Percentiles rank a stretch among this genome's conserved stretches.
phyloP scores from a whole-genome alignment of 2,113 vertebrate species.

The Melanerpes formicivorus region DNA sequence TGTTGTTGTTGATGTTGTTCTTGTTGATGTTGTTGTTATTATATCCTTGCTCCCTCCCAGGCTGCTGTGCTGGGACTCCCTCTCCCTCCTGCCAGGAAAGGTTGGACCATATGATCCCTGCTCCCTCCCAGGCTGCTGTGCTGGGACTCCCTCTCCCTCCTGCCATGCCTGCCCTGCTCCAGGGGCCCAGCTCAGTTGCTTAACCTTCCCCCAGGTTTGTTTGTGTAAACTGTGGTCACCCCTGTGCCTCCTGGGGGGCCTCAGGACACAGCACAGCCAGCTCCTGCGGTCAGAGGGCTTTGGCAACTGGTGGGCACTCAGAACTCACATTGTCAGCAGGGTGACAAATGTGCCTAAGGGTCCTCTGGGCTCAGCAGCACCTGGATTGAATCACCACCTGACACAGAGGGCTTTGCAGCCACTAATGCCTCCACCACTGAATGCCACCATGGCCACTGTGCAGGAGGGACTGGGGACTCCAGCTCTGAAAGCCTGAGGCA shows the following conservation, averaged over 20 bases:
- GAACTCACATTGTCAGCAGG: neutral
- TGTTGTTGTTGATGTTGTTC: too few relatives aligned
- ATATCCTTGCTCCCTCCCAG: too few relatives aligned
- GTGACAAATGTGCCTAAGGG: neutral
- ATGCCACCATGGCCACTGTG: neutral
- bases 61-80: too few relatives aligned
- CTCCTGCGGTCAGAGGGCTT: neutral
- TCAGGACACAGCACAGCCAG: neutral
- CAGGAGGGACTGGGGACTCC: neutral
- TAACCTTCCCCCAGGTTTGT: neutral
- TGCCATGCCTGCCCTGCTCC: neutral
- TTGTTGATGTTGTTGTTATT: too few relatives aligned
- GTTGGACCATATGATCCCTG: neutral
- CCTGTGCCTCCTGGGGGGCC: neutral
- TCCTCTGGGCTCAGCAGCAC: neutral
- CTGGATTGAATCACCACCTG: neutral
- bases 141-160: neutral
- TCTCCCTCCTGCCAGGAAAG: neutral
- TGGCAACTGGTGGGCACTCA: neutral
- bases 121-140: neutral
- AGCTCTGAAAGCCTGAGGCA: neutral
- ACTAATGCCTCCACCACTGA: rapidly evolving
- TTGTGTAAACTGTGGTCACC: neutral
- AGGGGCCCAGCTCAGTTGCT: neutral
- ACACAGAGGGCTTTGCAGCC: neutral